phyloP scores from a whole-genome alignment of 2,113 vertebrate species.

The Bubo scandiacus region DNA sequence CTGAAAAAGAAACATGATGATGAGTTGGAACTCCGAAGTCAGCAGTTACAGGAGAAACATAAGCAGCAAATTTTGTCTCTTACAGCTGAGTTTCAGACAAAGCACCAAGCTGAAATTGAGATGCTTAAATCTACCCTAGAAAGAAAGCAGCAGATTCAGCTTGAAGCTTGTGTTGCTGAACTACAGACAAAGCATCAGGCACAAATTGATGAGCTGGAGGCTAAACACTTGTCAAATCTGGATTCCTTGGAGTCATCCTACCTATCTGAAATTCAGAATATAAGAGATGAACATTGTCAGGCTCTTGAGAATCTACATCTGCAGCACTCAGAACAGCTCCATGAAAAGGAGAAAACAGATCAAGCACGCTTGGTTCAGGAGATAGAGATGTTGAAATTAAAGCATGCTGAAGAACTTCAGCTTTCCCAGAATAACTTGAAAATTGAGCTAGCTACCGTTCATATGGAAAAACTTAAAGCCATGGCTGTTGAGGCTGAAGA shows the following conservation, averaged over 20 bases:
- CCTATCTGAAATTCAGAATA: constrained; percentile 82
- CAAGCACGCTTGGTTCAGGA: constrained; percentile 55
- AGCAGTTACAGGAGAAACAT: constrained; percentile 63
- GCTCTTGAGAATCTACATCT: constrained; percentile 71
- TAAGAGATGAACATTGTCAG: constrained; percentile 70
- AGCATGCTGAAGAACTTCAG: constrained; percentile 67
- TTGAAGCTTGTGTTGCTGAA: constrained; percentile 74
- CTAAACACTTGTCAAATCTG: constrained; percentile 81
- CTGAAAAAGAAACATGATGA: constrained; percentile 63
- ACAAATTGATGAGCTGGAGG: constrained; percentile 79
- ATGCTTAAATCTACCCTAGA: constrained; percentile 59
- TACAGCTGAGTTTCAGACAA: constrained; percentile 66
- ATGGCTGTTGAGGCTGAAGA: constrained; percentile 77
- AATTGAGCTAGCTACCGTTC: constrained; percentile 71
- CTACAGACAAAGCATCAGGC: constrained; percentile 74
- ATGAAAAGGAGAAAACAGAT: constrained; percentile 53
- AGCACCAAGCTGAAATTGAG: constrained; percentile 69
- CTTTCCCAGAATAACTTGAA: constrained; percentile 67
- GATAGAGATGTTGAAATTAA: constrained; percentile 51
- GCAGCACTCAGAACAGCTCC: constrained; percentile 58
- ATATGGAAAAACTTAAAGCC: constrained; percentile 77
- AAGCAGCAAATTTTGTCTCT: constrained; percentile 47
- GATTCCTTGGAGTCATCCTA: constrained; percentile 86
- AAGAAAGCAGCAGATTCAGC: constrained; percentile 64
- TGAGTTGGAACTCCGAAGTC: constrained; percentile 68